Percentiles rank a stretch among this genome's conserved stretches.
These are phyloP conservation scores for Tokudaia tokunoshimensis DNA, from an alignment of 2,797 vertebrate genomes.

Conservation along the genomic window DNA sequence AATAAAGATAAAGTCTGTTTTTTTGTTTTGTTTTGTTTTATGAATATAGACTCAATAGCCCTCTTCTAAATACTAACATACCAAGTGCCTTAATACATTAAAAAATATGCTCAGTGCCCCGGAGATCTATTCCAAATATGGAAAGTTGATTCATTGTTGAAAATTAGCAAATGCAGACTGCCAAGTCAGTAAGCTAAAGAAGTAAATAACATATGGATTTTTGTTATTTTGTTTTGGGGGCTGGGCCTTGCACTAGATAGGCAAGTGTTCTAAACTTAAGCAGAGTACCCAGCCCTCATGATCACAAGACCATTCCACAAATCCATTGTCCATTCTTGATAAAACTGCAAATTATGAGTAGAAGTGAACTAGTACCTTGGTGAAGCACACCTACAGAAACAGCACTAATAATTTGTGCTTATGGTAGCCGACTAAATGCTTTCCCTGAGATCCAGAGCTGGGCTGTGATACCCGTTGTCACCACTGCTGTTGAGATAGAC, in stretches of 20 bases:
- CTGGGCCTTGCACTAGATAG: not conserved
- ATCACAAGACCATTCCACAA: not conserved
- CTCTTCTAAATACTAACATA: not conserved
- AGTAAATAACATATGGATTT: not conserved
- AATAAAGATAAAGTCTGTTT: not conserved
- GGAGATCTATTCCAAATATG: not conserved
- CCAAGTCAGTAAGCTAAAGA: not conserved
- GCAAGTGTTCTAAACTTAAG: not conserved
- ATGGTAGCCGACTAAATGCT: not conserved
- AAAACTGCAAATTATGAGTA: not conserved
- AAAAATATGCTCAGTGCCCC: not conserved
- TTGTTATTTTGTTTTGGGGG: not conserved
- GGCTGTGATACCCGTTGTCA: not conserved
- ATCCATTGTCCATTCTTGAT: not conserved
- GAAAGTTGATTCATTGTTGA: not conserved
- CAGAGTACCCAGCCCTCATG: not conserved
- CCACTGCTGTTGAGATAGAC: not conserved
- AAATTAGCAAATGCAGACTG: not conserved
- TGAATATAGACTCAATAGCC: not conserved
- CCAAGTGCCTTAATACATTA: not conserved
- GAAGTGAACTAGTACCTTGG: not conserved
- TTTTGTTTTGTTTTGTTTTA: not conserved
- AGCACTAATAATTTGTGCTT: not conserved
- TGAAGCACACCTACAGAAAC: not conserved
- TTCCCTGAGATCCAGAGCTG: not conserved